Base-by-base conservation (phyloP, 1,140 invertebrate species). In the Anastrepha obliqua region DNA sequence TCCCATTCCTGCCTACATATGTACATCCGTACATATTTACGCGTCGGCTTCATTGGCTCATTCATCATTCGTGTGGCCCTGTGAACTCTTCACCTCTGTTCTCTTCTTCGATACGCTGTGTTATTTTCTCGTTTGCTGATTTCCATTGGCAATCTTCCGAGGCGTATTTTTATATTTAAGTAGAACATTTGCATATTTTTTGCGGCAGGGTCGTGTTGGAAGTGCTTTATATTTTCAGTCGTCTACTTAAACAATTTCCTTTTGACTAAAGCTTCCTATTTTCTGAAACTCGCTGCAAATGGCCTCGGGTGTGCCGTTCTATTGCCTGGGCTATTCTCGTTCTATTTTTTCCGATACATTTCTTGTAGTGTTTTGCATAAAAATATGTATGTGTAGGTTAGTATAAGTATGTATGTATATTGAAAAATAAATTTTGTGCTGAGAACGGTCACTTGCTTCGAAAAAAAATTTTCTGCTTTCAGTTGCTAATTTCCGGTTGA, bases 21-120 rank as follows among this genome's bases (percentile, higher is more conserved):
- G 29, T 29, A 29, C 29, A 29, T 29, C 29, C 29, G 29, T 29
- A 29, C 29, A 29, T 29, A 39, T 47, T 74, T 47, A 39, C 39
- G 39, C 67, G 4, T 0, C 42, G 67, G 39, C 39, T 67, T 67
- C 64, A 39, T 81, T 81, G 44, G 47, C 47, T 55, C 58, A 86
- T 86, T 60, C 85, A 62, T 62, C 59, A 62, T 86, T 86, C 59
- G 85, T 86, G 85, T 62, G 59, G 85, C 85, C 85, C 85, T 86
- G 85, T 86, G 85, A 86, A 62, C 85, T 86, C 85, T 86, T 29
- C 85, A 51, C 44, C 47, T 74, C 67, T 44, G 13, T 39, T 13
- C 39, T 81, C 20, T 74, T 74, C 42, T 74, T 47, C 9, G 39
- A 51, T 81, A 20, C 9, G 74, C 74, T 55, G 47, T 55, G 47